phyloP scores from a whole-genome alignment of 2,888 invertebrate genomes.

The Phorcus lineatus region DNA sequence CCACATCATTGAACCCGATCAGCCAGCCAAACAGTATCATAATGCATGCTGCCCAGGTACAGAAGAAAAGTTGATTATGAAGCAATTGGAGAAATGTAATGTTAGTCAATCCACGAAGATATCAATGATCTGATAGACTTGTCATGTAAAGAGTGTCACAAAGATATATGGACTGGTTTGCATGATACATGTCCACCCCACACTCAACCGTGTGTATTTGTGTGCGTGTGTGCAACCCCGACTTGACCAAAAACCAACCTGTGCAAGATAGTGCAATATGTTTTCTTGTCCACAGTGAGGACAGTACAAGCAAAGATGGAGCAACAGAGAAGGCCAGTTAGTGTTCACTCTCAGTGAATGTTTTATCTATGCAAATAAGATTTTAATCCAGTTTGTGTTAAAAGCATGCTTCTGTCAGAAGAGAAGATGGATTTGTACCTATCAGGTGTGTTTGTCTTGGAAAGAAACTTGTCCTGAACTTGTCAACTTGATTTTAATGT shows the following conservation, averaged over 20 bases:
- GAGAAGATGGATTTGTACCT: neutral
- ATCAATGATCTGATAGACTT: too few relatives aligned
- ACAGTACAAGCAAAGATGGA: neutral
- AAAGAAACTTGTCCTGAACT: too few relatives aligned
- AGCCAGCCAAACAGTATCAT: too few relatives aligned
- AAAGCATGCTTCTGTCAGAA: neutral
- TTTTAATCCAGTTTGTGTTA: slow-evolving; percentile 1
- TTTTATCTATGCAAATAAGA: slow-evolving; percentile 21
- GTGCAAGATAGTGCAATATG: slow-evolving; percentile 8
- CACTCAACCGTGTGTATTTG: neutral
- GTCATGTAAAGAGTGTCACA: too few relatives aligned
- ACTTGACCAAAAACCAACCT: too few relatives aligned
- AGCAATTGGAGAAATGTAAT: too few relatives aligned
- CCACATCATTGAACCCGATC: neutral
- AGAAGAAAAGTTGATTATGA: too few relatives aligned
- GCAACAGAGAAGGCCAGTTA: slow-evolving; percentile 4
- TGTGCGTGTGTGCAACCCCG: neutral
- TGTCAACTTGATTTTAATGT: too few relatives aligned
- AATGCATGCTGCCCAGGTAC: too few relatives aligned
- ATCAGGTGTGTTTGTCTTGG: neutral
- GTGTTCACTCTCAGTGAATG: slow-evolving; percentile 11
- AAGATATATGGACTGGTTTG: too few relatives aligned
- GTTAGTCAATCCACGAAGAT: too few relatives aligned
- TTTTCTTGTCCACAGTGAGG: slow-evolving; percentile 21
- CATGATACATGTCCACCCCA: neutral